Evolutionary conservation across 2,888 invertebrate genomes (phyloP).

Genomic region (Automeris io): DNA sequence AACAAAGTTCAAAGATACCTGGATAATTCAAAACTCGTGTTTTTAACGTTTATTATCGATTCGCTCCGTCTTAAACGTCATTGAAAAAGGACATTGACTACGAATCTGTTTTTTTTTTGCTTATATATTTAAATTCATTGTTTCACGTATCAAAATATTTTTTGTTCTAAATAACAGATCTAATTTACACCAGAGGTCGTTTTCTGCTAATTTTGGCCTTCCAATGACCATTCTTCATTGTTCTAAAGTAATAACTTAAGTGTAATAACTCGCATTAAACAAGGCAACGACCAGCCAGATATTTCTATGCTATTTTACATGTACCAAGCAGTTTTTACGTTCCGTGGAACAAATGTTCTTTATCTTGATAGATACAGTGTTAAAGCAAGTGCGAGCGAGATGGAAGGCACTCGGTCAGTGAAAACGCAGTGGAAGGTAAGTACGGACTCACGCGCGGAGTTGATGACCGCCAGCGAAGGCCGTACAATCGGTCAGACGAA

Average conservation of each 20-base stretch:
- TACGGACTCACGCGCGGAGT: slow-evolving; percentile 57
- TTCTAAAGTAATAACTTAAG: slow-evolving; percentile 16
- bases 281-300: slow-evolving; percentile 27
- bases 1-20: no score
- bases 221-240: slow-evolving; percentile 19
- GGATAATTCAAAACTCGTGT: no score
- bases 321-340: slow-evolving; percentile 25
- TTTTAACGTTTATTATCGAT: slow-evolving; percentile 4
- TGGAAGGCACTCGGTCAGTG: slow-evolving; percentile 30
- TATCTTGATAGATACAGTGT: slow-evolving; percentile 27
- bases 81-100: slow-evolving; percentile 20
- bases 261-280: slow-evolving; percentile 27
- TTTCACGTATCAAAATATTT: slow-evolving; percentile 28
- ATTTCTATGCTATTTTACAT: slow-evolving; percentile 28
- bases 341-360: slow-evolving; percentile 30
- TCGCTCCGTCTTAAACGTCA: slow-evolving; percentile 8
- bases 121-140: slow-evolving; percentile 27
- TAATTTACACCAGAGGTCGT: slow-evolving; percentile 25
- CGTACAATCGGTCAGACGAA: slow-evolving; percentile 72
- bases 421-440: slow-evolving; percentile 49
- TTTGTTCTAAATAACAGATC: slow-evolving; percentile 23
- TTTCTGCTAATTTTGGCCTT: slow-evolving; percentile 40
- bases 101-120: slow-evolving; percentile 15
- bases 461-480: slow-evolving; percentile 73
- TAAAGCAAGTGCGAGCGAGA: slow-evolving; percentile 35